Conservation (phyloP, 2,797 vertebrate genomes). For the Loriculus beryllinus region DNA sequence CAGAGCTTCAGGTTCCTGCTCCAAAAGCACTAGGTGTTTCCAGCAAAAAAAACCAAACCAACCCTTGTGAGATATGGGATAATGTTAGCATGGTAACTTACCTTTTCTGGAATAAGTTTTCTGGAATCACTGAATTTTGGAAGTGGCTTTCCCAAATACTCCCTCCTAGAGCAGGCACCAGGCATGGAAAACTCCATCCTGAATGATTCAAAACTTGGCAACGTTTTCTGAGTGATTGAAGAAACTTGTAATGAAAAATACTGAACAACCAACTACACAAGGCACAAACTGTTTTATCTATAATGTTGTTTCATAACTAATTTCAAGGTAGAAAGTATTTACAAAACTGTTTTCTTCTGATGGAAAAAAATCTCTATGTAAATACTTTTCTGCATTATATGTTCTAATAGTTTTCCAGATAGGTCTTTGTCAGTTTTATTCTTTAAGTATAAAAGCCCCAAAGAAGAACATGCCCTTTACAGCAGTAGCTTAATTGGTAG, state of each 20-base stretch:
- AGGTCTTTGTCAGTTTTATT: neutral
- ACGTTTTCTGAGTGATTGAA: neutral
- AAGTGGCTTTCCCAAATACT: constrained; percentile 4
- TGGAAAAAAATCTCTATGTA: neutral
- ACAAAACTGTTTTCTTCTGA: neutral
- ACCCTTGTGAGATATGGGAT: neutral
- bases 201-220: constrained; percentile 22
- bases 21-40: neutral
- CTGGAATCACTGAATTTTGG: neutral
- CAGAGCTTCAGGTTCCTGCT: neutral
- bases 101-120: neutral
- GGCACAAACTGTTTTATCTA: neutral
- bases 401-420: neutral
- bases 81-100: neutral
- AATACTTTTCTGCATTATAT: neutral
- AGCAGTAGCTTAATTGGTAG: constrained; percentile 23
- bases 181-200: neutral
- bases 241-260: neutral
- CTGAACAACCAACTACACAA: neutral
- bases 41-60: neutral
- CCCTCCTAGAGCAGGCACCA: neutral
- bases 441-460: neutral
- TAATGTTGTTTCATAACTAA: neutral
- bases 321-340: constrained; percentile 2
- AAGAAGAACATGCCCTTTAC: neutral